Percentiles rank a stretch among this genome's conserved stretches.
phyloP scores from a whole-genome alignment of 1,140 invertebrate species.

The Aphelinus atriplicis region DNA sequence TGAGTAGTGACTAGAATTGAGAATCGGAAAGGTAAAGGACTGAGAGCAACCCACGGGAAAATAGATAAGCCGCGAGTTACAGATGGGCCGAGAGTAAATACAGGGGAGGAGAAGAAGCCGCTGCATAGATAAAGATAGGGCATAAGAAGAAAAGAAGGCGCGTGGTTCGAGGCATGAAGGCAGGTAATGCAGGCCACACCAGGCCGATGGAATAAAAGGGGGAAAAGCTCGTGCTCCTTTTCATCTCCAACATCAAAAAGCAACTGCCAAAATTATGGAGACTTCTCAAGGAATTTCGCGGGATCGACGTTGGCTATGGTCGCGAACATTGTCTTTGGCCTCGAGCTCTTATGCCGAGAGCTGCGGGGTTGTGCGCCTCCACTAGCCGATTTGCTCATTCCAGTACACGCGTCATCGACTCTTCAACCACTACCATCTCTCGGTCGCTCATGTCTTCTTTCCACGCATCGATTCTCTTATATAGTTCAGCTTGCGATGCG shows the following conservation, averaged over 20 bases:
- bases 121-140: constrained; percentile 35
- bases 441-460: background rate
- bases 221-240: constrained; percentile 50
- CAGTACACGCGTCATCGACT: background rate
- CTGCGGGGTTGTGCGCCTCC: too few relatives aligned
- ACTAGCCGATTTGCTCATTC: background rate
- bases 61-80: too few relatives aligned
- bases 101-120: too few relatives aligned
- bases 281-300: constrained; percentile 59
- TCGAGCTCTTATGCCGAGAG: too few relatives aligned
- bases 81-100: too few relatives aligned
- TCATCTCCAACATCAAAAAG: constrained; percentile 64
- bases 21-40: too few relatives aligned
- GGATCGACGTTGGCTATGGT: constrained; percentile 48
- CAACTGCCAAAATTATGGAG: constrained; percentile 64
- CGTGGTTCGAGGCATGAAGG: background rate
- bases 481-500: background rate
- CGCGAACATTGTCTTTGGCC: constrained; percentile 19
- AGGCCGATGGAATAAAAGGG: constrained; percentile 28
- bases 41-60: too few relatives aligned
- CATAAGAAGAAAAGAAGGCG: constrained; percentile 14
- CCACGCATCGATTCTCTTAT: background rate
- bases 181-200: constrained; percentile 29
- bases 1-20: too few relatives aligned
- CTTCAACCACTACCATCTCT: background rate